phyloP scores from a whole-genome alignment of 2,797 vertebrate species.

The Remorina albescens region DNA sequence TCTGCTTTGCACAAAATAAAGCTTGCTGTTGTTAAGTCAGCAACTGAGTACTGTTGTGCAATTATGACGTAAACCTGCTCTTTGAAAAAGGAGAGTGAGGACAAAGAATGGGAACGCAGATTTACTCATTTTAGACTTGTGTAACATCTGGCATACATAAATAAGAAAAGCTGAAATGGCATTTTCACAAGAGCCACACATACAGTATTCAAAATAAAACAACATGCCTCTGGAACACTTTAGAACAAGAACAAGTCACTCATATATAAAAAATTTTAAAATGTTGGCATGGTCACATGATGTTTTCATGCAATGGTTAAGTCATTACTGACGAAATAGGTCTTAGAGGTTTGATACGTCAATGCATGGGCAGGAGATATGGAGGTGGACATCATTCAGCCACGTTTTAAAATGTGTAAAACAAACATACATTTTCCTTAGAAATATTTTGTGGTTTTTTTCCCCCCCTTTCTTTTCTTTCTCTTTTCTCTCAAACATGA shows the following conservation, averaged over 20 bases:
- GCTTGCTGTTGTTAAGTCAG: background rate
- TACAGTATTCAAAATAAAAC: slow-evolving; percentile 52
- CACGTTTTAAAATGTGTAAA: slow-evolving; percentile 59
- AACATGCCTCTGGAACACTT: slow-evolving; percentile 35
- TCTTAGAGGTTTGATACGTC: slow-evolving; percentile 17
- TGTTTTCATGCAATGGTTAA: slow-evolving; percentile 28
- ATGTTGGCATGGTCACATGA: slow-evolving; percentile 52
- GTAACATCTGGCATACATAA: slow-evolving; percentile 32
- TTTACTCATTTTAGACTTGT: slow-evolving; percentile 43
- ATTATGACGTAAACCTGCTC: background rate
- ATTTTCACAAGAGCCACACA: slow-evolving; percentile 26
- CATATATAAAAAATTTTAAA: slow-evolving; percentile 58
- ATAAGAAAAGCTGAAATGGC: background rate
- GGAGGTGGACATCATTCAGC: slow-evolving; percentile 43
- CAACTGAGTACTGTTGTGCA: background rate
- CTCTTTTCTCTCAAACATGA: slow-evolving; percentile 55
- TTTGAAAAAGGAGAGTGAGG: background rate
- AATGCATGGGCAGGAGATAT: slow-evolving; percentile 59
- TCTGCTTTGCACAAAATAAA: slow-evolving; percentile 43
- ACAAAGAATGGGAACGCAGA: slow-evolving; percentile 10
- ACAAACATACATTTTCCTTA: slow-evolving; percentile 30
- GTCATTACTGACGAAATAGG: slow-evolving; percentile 24
- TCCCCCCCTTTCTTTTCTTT: no score
- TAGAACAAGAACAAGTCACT: slow-evolving; percentile 55
- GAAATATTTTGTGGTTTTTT: background rate